Evolutionary conservation across 2,113 vertebrate genomes (phyloP).

Genomic region (Phylloscopus trochiloides): DNA sequence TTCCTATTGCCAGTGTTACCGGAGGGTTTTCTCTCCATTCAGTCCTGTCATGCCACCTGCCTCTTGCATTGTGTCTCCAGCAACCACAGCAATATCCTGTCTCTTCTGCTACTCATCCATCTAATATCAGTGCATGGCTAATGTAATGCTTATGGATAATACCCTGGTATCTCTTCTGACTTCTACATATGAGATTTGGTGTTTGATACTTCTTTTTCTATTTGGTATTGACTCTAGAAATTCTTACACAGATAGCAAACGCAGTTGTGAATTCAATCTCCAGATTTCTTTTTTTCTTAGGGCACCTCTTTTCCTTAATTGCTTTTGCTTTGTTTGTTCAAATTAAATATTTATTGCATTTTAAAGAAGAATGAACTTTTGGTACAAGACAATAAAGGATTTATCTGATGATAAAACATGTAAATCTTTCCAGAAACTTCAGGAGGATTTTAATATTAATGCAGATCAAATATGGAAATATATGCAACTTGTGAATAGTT

Average conservation of each 20-base stretch:
- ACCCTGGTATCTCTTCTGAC: neutral
- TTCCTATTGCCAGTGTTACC: neutral
- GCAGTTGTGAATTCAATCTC: neutral
- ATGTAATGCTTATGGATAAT: neutral
- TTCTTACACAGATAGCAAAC: neutral
- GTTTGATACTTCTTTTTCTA: neutral
- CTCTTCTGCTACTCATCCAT: neutral
- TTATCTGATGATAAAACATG: conserved; percentile 58
- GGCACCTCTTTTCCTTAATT: neutral
- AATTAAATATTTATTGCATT: conserved; percentile 56
- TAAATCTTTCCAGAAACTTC: conserved; percentile 61
- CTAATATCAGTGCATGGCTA: neutral
- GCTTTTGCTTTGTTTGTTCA: conserved; percentile 25
- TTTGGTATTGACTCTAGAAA: neutral
- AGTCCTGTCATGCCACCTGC: neutral
- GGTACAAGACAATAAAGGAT: conserved; percentile 54
- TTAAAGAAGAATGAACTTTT: conserved; percentile 43
- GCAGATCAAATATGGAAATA: conserved; percentile 58
- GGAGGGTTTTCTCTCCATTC: neutral
- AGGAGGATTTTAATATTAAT: conserved; percentile 56
- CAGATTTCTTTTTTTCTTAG: neutral
- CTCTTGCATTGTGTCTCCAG: neutral
- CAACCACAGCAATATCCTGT: neutral
- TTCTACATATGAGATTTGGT: neutral
- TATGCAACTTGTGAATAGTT: conserved; percentile 29